Percentiles rank a stretch among this genome's conserved stretches.
phyloP scores from a whole-genome alignment of 2,888 invertebrate species.

The Amiota minor region DNA sequence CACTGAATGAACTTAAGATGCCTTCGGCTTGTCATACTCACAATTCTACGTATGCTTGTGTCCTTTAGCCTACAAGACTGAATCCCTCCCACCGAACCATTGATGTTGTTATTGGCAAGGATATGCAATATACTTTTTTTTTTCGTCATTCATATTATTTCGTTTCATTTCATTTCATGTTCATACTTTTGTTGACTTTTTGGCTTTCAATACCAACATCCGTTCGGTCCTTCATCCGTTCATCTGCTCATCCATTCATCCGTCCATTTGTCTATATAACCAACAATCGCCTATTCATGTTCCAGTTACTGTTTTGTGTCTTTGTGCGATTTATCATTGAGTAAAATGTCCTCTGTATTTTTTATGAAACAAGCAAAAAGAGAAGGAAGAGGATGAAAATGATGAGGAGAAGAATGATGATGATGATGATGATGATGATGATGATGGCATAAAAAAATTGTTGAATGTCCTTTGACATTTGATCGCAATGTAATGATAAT shows the following conservation, averaged over 20 bases:
- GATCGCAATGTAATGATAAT: constrained; percentile 48
- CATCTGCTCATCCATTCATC: constrained; percentile 6
- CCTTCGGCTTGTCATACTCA: too few relatives aligned
- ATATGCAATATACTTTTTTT: background rate
- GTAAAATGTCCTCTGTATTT: background rate
- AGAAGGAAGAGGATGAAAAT: constrained; percentile 39
- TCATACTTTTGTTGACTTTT: constrained; percentile 59
- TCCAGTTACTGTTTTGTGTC: constrained; percentile 23
- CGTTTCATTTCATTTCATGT: constrained; percentile 1
- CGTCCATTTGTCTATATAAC: constrained; percentile 18
- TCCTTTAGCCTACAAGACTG: too few relatives aligned
- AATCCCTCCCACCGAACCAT: too few relatives aligned
- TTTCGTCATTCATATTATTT: background rate
- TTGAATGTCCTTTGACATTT: constrained; percentile 63
- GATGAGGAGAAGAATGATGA: constrained; percentile 17
- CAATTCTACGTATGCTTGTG: too few relatives aligned
- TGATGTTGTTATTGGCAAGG: background rate
- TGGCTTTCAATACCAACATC: constrained; percentile 57
- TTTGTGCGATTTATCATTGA: constrained; percentile 20
- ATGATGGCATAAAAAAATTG: constrained; percentile 56
- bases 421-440: too few relatives aligned
- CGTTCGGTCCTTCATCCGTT: constrained; percentile 14
- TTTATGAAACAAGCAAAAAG: constrained; percentile 53
- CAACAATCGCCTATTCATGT: constrained; percentile 57
- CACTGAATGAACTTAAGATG: too few relatives aligned